Base-by-base conservation (phyloP, 2,797 vertebrate genomes). In the Liasis olivaceus region DNA sequence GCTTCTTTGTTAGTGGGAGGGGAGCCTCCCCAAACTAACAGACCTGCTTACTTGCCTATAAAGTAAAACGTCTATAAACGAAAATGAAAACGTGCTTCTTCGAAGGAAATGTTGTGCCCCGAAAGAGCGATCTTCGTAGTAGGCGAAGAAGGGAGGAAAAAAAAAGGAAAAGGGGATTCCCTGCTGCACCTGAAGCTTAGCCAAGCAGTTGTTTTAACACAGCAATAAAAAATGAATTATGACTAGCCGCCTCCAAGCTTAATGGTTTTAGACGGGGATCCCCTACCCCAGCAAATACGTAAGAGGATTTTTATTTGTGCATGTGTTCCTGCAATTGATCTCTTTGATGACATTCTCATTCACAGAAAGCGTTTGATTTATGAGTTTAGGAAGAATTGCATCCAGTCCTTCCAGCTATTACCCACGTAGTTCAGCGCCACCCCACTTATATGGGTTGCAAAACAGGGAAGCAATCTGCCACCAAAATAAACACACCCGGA, bases 291-390 rank as follows among this genome's bases (percentile, higher is more conserved):
- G 96, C 98, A 97, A 97, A 98, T 97, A 98, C 97, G 98, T 97
- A 98, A 98, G 96, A 98, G 96, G 97, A 97, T 97, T 98, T 98
- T 98, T 98, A 97, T 98, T 98, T 98, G 98, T 98, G 98, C 98
- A 98, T 98, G 98, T 98, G 98, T 98, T 98, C 98, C 98, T 98
- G 96, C 96, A 98, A 99, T 99, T 99, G 98, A 98, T 98, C 98
- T 98, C 98, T 98, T 98, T 98, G 98, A 98, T 98, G 99, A 98
- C 98, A 99, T 98, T 98, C 98, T 98, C 98, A 98, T 99, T 99
- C 98, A 98, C 98, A 98, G 98, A 99, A 98, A 97, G 97, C 97
- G 96, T 97, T 98, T 99, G 99, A 99, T 99, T 99, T 99, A 99
- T 99, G 99, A 98, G 98, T 98, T 98, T 97, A 98, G 98, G 98